Percentiles rank a stretch among this genome's conserved stretches.
Conservation (phyloP, 2,113 vertebrate species). For the Callospermophilus lateralis region DNA sequence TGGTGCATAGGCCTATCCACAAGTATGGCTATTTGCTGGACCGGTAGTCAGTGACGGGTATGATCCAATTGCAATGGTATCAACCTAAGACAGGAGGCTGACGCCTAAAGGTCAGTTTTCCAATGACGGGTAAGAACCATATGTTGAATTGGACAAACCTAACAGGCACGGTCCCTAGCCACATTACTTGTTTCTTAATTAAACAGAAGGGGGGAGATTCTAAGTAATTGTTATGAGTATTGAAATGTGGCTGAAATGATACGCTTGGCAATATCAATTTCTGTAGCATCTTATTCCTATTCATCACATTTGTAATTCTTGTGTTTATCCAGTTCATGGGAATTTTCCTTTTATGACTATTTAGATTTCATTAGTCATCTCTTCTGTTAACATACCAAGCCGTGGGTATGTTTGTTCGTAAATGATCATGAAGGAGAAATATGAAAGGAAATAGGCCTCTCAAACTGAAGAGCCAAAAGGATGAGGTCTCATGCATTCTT, state of each 20-base stretch:
- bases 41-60: too few relatives aligned
- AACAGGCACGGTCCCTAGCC: too few relatives aligned
- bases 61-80: too few relatives aligned
- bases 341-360: conserved; percentile 76
- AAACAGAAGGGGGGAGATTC: too few relatives aligned
- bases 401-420: conserved; percentile 13
- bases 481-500: neutral
- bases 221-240: conserved; percentile 78
- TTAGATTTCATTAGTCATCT: conserved; percentile 73
- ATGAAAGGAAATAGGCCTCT: neutral
- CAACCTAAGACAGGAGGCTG: too few relatives aligned
- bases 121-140: too few relatives aligned
- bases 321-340: conserved; percentile 71
- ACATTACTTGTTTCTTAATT: too few relatives aligned
- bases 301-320: conserved; percentile 71
- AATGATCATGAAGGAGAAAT: conserved; percentile 30
- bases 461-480: neutral
- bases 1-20: too few relatives aligned
- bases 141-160: too few relatives aligned
- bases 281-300: conserved; percentile 72
- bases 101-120: too few relatives aligned
- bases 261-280: conserved; percentile 78
- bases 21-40: too few relatives aligned
- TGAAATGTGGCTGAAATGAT: conserved; percentile 77
- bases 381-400: conserved; percentile 47